Conservation (phyloP, 2,888 invertebrate species). For the Nymphalis polychloros region DNA sequence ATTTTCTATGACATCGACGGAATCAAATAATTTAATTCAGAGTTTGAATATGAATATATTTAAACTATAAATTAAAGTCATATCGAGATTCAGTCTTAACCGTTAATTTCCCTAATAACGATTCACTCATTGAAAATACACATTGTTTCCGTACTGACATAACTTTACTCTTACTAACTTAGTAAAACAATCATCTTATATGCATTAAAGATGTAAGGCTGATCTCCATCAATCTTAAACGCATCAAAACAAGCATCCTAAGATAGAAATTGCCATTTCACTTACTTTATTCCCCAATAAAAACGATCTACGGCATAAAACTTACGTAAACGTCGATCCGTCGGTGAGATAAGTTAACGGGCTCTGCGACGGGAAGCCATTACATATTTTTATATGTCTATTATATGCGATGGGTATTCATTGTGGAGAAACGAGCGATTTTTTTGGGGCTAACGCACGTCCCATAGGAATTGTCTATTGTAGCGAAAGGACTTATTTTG, state of each 20-base stretch:
- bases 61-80: too few species aligned
- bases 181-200: background rate
- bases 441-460: conserved; percentile 38
- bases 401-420: conserved; percentile 50
- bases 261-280: conserved; percentile 48
- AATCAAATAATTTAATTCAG: too few species aligned
- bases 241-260: conserved; percentile 46
- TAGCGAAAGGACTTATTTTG: conserved; percentile 32
- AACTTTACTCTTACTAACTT: background rate
- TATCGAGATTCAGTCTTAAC: too few species aligned
- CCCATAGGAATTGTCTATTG: conserved; percentile 41
- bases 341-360: conserved; percentile 57
- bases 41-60: too few species aligned
- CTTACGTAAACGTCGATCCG: conserved; percentile 64
- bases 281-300: conserved; percentile 65
- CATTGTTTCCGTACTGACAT: too few species aligned
- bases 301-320: conserved; percentile 62
- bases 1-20: too few species aligned
- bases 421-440: conserved; percentile 34
- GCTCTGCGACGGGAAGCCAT: conserved; percentile 54
- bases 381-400: conserved; percentile 62
- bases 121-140: too few species aligned
- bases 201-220: conserved; percentile 1
- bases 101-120: too few species aligned
- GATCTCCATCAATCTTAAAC: conserved; percentile 3